A percentile compares a stretch with the other conserved stretches of the same genome.
Conservation (phyloP, 2,113 vertebrate species). For the Hydropotes inermis region DNA sequence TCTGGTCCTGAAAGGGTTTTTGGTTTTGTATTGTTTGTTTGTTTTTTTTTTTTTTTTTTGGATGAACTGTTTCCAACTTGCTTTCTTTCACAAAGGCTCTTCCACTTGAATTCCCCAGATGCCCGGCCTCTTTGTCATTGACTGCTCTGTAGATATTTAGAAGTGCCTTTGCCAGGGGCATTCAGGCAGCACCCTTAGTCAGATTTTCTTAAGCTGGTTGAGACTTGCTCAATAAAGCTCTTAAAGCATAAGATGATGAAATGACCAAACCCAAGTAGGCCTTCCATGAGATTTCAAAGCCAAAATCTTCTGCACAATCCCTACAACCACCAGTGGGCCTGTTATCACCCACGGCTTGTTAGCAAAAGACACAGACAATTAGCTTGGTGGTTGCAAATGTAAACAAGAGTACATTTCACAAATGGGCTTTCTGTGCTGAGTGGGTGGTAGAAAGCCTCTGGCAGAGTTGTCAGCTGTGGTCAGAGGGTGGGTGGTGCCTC, state of each 20-base stretch:
- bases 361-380: slow-evolving; percentile 26
- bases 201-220: not conserved
- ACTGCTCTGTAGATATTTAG: not conserved
- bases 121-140: not conserved
- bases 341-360: slow-evolving; percentile 17
- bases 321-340: not conserved
- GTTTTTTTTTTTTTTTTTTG: not conserved
- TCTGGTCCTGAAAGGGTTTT: not conserved
- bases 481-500: not conserved
- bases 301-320: not conserved
- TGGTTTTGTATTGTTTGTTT: not conserved
- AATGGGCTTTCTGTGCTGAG: not conserved
- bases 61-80: not conserved
- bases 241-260: slow-evolving; percentile 25
- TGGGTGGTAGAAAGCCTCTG: not conserved
- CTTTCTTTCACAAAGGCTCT: not conserved
- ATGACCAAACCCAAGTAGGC: not conserved
- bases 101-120: not conserved
- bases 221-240: slow-evolving; percentile 11
- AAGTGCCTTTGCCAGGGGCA: not conserved
- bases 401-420: not conserved
- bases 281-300: not conserved
- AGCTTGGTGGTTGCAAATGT: not conserved
- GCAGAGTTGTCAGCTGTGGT: not conserved
- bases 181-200: not conserved